Evolutionary conservation across 2,797 vertebrate genomes (phyloP).

Genomic region (Mormyrops attenuatus): DNA sequence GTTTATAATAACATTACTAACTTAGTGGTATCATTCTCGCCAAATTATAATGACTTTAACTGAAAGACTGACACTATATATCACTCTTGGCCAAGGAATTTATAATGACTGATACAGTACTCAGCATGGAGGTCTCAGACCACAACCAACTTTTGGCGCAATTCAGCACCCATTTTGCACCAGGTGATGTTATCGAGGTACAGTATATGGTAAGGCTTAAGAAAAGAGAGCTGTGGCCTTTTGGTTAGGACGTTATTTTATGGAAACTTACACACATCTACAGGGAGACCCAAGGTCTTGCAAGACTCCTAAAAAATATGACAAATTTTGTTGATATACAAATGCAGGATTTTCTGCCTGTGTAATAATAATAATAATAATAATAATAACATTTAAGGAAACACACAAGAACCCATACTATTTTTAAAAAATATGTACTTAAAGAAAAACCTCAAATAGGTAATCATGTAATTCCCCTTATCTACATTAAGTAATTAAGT

Average conservation of each 20-base stretch:
- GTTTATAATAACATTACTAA: neutral
- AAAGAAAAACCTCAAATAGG: neutral
- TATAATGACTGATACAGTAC: neutral
- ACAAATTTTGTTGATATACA: neutral
- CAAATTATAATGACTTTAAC: neutral
- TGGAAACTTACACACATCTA: slow-evolving; percentile 41
- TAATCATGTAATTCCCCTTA: neutral
- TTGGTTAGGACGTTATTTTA: slow-evolving; percentile 15
- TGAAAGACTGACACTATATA: neutral
- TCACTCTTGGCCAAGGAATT: neutral
- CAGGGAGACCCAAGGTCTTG: neutral
- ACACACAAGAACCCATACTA: neutral
- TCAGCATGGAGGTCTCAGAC: neutral
- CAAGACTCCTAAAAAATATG: neutral
- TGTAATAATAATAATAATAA: neutral
- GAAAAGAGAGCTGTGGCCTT: neutral
- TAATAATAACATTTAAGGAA: neutral
- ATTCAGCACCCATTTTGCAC: neutral
- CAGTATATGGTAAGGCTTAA: neutral
- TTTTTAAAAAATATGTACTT: neutral
- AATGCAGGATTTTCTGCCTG: neutral
- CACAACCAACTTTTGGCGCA: neutral
- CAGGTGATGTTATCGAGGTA: neutral
- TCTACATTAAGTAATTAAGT: neutral
- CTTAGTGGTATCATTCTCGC: neutral